Evolutionary conservation across 1,140 invertebrate genomes (phyloP).

Genomic region (Camponotus pennsylvanicus): DNA sequence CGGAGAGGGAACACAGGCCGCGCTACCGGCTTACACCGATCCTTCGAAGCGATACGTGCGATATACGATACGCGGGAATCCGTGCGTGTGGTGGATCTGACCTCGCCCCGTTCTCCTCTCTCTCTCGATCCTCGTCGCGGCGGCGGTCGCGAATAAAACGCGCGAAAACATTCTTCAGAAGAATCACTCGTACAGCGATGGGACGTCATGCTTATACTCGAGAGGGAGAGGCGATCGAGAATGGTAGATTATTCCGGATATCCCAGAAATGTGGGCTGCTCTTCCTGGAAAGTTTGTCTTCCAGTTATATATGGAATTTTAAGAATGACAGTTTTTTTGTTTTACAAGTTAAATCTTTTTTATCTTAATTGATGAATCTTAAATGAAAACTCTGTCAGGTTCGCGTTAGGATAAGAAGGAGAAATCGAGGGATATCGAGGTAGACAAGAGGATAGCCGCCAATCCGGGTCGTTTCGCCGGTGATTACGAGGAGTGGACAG

Average conservation of each 20-base stretch:
- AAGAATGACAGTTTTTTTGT: neutral
- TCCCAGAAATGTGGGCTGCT: no score
- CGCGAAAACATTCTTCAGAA: conserved; percentile 20
- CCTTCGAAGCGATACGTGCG: conserved; percentile 82
- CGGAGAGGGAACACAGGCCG: conserved; percentile 67
- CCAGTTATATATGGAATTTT: no score
- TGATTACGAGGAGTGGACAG: conserved; percentile 67
- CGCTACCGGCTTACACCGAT: conserved; percentile 86
- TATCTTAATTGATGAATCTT: neutral
- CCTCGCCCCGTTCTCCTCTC: conserved; percentile 35
- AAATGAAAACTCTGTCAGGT: neutral
- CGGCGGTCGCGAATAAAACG: conserved; percentile 55
- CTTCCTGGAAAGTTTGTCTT: no score
- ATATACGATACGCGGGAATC: conserved; percentile 81
- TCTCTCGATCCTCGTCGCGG: neutral
- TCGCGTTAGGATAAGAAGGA: neutral
- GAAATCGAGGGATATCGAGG: conserved; percentile 6
- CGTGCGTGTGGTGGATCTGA: conserved; percentile 69
- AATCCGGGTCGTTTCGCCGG: conserved; percentile 63
- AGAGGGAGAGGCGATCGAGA: no score
- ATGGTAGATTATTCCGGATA: no score
- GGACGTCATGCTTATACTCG: neutral
- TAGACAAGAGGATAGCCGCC: conserved; percentile 41
- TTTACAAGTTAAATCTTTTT: neutral
- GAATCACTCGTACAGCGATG: neutral